These are phyloP conservation scores for Taurulus bubalis DNA, from an alignment of 2,113 vertebrate genomes.

Conservation along the genomic window DNA sequence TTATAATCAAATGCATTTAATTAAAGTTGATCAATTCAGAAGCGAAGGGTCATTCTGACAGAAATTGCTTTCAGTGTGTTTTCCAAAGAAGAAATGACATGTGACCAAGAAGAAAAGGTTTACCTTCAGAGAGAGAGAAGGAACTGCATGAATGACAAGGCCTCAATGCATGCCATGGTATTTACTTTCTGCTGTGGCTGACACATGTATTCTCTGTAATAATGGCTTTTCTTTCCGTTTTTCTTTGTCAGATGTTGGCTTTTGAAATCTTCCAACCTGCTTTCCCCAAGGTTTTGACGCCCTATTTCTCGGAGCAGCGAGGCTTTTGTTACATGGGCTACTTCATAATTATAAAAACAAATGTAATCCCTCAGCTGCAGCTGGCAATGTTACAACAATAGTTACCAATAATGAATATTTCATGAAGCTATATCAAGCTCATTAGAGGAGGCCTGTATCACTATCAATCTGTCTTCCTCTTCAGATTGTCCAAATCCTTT, in stretches of 20 bases:
- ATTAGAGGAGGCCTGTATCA: constrained; percentile 69
- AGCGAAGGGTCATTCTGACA: constrained; percentile 17
- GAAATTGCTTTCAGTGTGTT: constrained; percentile 46
- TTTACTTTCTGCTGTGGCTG: constrained; percentile 8
- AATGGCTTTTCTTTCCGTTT: background rate
- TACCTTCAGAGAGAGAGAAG: constrained; percentile 19
- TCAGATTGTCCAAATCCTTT: constrained; percentile 70
- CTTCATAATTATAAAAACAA: constrained; percentile 66
- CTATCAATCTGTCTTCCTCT: constrained; percentile 70
- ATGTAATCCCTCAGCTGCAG: constrained; percentile 60
- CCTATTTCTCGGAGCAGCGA: constrained; percentile 22
- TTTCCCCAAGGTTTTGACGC: background rate
- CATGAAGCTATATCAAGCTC: constrained; percentile 67
- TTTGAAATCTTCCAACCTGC: background rate
- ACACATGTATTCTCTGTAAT: background rate
- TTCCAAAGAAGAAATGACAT: constrained; percentile 48
- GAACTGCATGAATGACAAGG: constrained; percentile 23
- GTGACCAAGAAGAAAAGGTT: constrained; percentile 23
- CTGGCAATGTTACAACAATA: constrained; percentile 68
- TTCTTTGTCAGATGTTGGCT: background rate
- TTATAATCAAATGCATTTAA: constrained; percentile 41
- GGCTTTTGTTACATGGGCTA: constrained; percentile 36
- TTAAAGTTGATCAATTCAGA: constrained; percentile 19
- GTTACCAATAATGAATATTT: constrained; percentile 78
- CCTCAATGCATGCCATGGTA: constrained; percentile 22